Conservation (phyloP, 2,113 vertebrate genomes). For the Corythaeola cristata region DNA sequence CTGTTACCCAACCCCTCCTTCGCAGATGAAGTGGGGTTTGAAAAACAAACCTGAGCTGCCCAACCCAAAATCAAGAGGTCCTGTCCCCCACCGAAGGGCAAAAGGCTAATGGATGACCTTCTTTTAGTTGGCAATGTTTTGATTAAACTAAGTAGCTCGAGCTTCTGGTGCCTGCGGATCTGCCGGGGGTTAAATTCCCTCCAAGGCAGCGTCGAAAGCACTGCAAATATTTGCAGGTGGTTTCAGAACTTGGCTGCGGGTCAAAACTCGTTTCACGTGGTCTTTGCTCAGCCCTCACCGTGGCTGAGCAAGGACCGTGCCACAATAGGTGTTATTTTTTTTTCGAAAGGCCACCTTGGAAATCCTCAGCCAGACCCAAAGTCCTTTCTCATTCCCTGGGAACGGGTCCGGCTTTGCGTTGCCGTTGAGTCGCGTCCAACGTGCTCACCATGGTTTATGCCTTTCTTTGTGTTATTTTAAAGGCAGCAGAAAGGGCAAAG, state of each 20-base stretch:
- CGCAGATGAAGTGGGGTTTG: no score
- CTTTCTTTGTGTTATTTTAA: neutral
- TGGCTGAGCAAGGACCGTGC: rapidly evolving
- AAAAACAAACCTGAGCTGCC: neutral
- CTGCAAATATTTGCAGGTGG: neutral
- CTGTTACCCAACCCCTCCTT: neutral
- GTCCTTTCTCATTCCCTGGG: neutral
- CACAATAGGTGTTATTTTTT: rapidly evolving
- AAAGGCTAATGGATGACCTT: rapidly evolving
- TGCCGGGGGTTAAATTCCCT: neutral
- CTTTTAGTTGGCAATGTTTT: rapidly evolving
- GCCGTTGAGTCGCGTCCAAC: rapidly evolving
- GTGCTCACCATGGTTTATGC: rapidly evolving
- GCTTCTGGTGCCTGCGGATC: neutral
- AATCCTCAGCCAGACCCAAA: neutral
- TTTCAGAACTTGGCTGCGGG: neutral
- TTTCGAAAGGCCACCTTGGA: neutral
- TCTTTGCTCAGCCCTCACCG: neutral
- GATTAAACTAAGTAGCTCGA: rapidly evolving
- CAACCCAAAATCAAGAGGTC: neutral
- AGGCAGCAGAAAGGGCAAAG: neutral
- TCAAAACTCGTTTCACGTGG: neutral
- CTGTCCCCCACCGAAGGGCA: rapidly evolving
- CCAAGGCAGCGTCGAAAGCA: rapidly evolving
- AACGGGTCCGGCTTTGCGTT: neutral